A percentile compares a stretch with the other conserved stretches of the same genome.
These are phyloP conservation scores for Boloria euphrosyne DNA, from an alignment of 2,888 invertebrate species.

Conservation along the genomic window DNA sequence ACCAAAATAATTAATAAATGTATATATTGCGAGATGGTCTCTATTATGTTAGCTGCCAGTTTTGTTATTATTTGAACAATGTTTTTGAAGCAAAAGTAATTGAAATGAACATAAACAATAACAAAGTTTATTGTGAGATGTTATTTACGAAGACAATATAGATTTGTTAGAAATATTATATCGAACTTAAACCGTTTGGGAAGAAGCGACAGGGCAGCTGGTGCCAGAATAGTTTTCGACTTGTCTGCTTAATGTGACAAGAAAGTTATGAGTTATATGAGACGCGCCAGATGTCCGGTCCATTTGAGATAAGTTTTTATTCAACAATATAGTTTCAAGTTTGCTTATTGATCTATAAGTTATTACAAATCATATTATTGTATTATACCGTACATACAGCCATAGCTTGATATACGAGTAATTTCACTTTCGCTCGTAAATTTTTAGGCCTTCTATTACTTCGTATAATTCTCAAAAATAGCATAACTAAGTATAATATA, in stretches of 20 bases:
- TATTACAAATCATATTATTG: too few relatives aligned
- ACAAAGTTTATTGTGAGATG: conserved; percentile 9
- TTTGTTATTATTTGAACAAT: not conserved
- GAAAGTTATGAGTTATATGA: conserved; percentile 48
- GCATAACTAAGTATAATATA: too few relatives aligned
- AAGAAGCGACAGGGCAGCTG: conserved; percentile 43
- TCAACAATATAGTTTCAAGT: not conserved
- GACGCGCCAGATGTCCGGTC: conserved; percentile 40
- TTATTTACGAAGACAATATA: conserved; percentile 21
- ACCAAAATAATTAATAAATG: too few relatives aligned
- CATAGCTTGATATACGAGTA: too few relatives aligned
- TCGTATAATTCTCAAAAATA: too few relatives aligned
- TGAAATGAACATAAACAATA: conserved; percentile 4
- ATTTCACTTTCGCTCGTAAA: too few relatives aligned
- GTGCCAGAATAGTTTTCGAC: conserved; percentile 46
- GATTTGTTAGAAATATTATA: conserved; percentile 19
- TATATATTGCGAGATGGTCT: too few relatives aligned
- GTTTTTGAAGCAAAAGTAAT: conserved; percentile 9
- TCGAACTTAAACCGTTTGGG: conserved; percentile 40
- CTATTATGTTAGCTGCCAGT: too few relatives aligned
- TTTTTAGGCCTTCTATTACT: too few relatives aligned
- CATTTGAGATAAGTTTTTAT: conserved; percentile 15
- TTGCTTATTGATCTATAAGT: not conserved
- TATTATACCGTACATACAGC: too few relatives aligned
- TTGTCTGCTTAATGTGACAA: conserved; percentile 49